Evolutionary conservation across 2,113 vertebrate species (phyloP).

Genomic region (Sinocyclocheilus rhinocerous): DNA sequence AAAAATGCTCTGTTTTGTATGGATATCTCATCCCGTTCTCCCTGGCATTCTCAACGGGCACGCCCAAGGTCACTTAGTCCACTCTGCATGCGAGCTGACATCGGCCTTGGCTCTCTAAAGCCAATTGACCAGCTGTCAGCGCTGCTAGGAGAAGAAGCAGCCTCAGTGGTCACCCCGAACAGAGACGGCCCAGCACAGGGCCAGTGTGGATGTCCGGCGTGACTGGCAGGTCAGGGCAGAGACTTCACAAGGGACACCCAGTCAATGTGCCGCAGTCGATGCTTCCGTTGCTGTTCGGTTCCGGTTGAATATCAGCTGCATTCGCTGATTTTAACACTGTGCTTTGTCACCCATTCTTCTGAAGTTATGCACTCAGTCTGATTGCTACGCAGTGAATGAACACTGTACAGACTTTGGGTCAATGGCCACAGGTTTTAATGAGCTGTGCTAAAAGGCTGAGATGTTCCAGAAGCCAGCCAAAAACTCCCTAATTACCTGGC

Average conservation of each 20-base stretch:
- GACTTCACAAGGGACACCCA: constrained; percentile 24
- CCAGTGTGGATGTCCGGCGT: background rate
- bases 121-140: constrained; percentile 57
- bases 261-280: constrained; percentile 19
- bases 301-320: constrained; percentile 18
- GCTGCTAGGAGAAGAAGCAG: constrained; percentile 14
- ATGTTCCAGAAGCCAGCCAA: constrained; percentile 27
- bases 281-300: constrained; percentile 6
- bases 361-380: constrained; percentile 4
- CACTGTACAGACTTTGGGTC: constrained; percentile 34
- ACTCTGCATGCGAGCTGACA: constrained; percentile 49
- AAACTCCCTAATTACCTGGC: constrained; percentile 35
- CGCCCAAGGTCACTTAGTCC: constrained; percentile 50
- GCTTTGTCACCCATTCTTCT: constrained; percentile 22
- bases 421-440: constrained; percentile 46
- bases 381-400: constrained; percentile 25
- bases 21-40: constrained; percentile 13
- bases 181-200: constrained; percentile 23
- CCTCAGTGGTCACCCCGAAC: constrained; percentile 50
- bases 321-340: background rate
- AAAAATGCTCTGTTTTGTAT: constrained; percentile 37
- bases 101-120: constrained; percentile 40
- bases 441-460: constrained; percentile 31
- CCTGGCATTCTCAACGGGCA: constrained; percentile 36
- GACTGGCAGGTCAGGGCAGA: constrained; percentile 48